These are phyloP conservation scores for Apeira syringaria DNA, from an alignment of 2,888 invertebrate species.

Conservation along the genomic window DNA sequence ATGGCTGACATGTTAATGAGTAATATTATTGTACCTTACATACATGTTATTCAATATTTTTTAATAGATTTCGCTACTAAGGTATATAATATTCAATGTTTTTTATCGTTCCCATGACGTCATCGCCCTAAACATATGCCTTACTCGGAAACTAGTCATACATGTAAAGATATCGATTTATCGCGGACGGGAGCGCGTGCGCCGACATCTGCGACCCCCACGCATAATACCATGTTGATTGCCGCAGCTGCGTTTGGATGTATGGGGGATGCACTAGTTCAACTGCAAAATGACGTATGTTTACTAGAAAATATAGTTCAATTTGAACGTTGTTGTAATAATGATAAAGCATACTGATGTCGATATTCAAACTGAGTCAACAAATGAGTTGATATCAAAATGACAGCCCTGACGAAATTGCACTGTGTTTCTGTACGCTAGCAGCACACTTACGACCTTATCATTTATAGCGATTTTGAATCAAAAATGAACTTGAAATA, in stretches of 20 bases:
- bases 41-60: too few relatives aligned
- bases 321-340: slow-evolving; percentile 15
- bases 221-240: slow-evolving; percentile 69
- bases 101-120: slow-evolving; percentile 31
- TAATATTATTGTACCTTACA: too few relatives aligned
- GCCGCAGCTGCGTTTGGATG: slow-evolving; percentile 68
- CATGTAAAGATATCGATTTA: slow-evolving; percentile 57
- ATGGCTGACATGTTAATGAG: too few relatives aligned
- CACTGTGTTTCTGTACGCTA: slow-evolving; percentile 4
- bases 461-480: slow-evolving; percentile 3
- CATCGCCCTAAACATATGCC: slow-evolving; percentile 29
- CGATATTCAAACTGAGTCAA: neutral
- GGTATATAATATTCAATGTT: too few relatives aligned
- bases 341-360: neutral
- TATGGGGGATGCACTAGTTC: slow-evolving; percentile 38
- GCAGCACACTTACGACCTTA: slow-evolving; percentile 3
- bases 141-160: slow-evolving; percentile 24
- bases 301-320: slow-evolving; percentile 10
- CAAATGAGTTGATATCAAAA: slow-evolving; percentile 1
- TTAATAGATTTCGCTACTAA: too few relatives aligned
- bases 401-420: neutral
- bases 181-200: slow-evolving; percentile 53
- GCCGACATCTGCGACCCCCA: slow-evolving; percentile 78
- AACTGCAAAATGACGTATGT: slow-evolving; percentile 24
- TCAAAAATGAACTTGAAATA: slow-evolving; percentile 1